Evolutionary conservation across 30 jellyfish, hydroid and myxozoan genomes (phyloP).

Genomic region (Aurelia sp.): DNA sequence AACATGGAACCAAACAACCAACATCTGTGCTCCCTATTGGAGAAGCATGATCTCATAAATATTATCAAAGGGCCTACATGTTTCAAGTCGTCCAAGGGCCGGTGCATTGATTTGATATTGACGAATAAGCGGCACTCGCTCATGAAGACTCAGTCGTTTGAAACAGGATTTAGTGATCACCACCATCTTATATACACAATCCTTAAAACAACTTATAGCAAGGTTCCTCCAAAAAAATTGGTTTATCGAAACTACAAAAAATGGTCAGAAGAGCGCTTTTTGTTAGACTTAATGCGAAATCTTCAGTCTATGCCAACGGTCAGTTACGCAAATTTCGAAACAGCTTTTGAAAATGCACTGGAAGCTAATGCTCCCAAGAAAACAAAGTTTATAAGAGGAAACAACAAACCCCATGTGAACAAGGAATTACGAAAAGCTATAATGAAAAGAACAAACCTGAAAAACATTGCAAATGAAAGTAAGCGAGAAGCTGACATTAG

Average conservation of each 20-base stretch:
- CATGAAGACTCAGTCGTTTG: conserved; percentile 47
- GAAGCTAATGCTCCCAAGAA: conserved; percentile 40
- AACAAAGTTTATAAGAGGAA: conserved; percentile 29
- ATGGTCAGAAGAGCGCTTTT: conserved; percentile 39
- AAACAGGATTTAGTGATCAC: conserved; percentile 69
- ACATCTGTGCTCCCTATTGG: not conserved
- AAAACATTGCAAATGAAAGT: too few relatives aligned
- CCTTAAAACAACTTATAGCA: conserved; percentile 36
- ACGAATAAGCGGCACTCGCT: conserved; percentile 21
- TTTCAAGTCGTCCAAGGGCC: conserved; percentile 20
- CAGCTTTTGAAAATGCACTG: conserved; percentile 30
- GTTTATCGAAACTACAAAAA: conserved; percentile 33
- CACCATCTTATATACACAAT: conserved; percentile 59
- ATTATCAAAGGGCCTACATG: conserved; percentile 34
- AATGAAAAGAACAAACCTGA: too few relatives aligned
- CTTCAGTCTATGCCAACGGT: conserved; percentile 27
- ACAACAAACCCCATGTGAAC: not conserved
- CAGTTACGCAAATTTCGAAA: conserved; percentile 20
- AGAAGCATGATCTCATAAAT: conserved; percentile 8
- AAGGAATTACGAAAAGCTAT: too few relatives aligned
- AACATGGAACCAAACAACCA: conserved; percentile 6
- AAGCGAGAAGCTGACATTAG: conserved; percentile 12
- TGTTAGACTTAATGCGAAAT: conserved; percentile 15
- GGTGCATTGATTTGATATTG: conserved; percentile 10
- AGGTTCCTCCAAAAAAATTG: conserved; percentile 15